These are phyloP conservation scores for Drosophila hawaiiensis DNA, from an alignment of 2,888 invertebrate genomes.

Conservation along the genomic window DNA sequence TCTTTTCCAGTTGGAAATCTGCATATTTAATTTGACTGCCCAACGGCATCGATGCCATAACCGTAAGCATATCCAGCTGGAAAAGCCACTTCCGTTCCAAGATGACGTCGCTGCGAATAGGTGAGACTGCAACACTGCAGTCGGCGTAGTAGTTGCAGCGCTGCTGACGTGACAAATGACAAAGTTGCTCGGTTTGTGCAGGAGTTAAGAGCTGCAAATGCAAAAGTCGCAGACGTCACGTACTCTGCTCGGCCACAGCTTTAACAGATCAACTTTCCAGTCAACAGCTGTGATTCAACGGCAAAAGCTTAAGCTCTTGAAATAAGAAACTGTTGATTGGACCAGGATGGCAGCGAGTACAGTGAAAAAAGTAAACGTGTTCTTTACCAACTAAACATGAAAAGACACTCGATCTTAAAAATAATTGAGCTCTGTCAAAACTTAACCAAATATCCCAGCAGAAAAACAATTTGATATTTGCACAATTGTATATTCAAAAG, in stretches of 20 bases:
- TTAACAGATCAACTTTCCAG: not conserved
- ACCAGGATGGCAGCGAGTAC: not conserved
- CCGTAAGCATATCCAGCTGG: conserved; percentile 2
- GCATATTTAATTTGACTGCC: conserved; percentile 42
- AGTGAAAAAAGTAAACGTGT: not conserved
- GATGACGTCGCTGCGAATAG: not conserved
- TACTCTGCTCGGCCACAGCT: not conserved
- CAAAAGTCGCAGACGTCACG: conserved; percentile 9
- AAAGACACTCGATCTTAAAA: not conserved
- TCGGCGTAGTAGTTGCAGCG: conserved; percentile 3
- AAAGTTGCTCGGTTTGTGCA: not conserved
- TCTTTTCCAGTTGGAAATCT: conserved; percentile 6
- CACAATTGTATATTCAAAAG: not conserved
- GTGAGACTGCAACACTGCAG: conserved; percentile 1
- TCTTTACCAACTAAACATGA: not conserved
- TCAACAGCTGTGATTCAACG: not conserved
- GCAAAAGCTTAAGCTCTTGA: not conserved
- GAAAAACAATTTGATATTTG: not conserved
- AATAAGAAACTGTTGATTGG: not conserved
- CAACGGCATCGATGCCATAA: conserved; percentile 31
- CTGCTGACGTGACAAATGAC: not conserved
- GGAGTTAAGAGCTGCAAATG: conserved; percentile 1
- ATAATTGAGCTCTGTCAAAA: not conserved
- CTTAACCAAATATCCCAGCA: not conserved
- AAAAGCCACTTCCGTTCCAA: not conserved